Evolutionary conservation across 2,113 vertebrate species (phyloP), one percentile per base, ranked within the genome.

Genomic region (Tenebrosternarchus preto): DNA sequence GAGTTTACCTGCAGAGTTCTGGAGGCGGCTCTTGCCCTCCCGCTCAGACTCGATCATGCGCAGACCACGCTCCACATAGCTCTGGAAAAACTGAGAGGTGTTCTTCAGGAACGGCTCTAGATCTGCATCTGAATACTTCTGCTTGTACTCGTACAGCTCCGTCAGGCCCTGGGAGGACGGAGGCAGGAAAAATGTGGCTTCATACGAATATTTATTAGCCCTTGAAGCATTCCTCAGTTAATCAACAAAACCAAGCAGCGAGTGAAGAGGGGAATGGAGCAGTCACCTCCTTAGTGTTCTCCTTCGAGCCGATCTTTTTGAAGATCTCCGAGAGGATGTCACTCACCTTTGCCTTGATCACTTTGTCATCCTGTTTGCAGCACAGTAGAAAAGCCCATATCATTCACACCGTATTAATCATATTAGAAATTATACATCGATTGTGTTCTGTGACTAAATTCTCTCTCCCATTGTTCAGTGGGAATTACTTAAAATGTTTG

Each of bases 271-370:
- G 33, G 39, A 1, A 4, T 27, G 11, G 1, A 3, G 19, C 11
- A 2, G 43, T 76, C 29, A 92, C 98, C 95, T 99, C 97, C 87
- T 98, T 98, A 12, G 97, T 99, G 83, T 99, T 99, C 86, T 99
- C 98, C 90, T 99, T 99, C 79, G 97, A 99, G 46, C 98, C 97
- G 67, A 99, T 99, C 92, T 99, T 99, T 92, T 99, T 99, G 88
- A 99, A 99, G 90, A 99, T 99, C 87, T 99, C 98, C 43, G 96
- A 95, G 86, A 99, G 94, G 86, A 98, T 95, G 87, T 99, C 97
- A 4, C 96, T 98, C 80, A 96, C 96, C 90, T 98, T 99, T 19
- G 96, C 95, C 88, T 98, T 99, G 0, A 96, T 95, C 91, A 95
- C 94, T 46, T 97, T 96, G 80, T 99, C 97, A 43, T 98, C 96